Base-by-base conservation (phyloP, 2,113 vertebrate genomes). In the Scortum barcoo region DNA sequence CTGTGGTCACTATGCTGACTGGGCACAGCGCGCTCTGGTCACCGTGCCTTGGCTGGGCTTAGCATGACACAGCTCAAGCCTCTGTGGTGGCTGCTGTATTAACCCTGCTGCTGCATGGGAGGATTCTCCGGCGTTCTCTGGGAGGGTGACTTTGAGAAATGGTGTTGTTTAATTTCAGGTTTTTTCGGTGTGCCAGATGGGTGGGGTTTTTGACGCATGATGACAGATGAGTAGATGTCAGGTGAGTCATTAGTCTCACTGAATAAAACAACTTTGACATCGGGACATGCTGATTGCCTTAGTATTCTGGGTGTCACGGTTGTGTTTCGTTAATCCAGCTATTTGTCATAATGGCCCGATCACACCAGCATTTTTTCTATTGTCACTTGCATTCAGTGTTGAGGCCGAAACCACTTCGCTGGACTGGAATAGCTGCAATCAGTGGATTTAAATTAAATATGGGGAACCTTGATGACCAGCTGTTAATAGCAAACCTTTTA, bases 1-100 rank as follows among this genome's bases (percentile, higher is more conserved):
- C 76, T 80, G 42, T 44, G 78, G 65, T 74, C 75, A 72, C 78
- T 76, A 56, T 20, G 28, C 80, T 85, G 87, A 60, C 83, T 66
- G 82, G 70, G 84, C 86, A 77, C 78, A 88, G 80, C 60, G 36
- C 0, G 62, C 73, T 54, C 82, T 57, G 81, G 86, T 84, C 73
- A 78, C 44, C 69, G 69, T 51, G 57, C 72, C 81, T 77, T 71
- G 82, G 69, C 68, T 58, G 46, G 69, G 67, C 65, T 44, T 50
- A 75, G 79, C 76, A 17, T 61, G 80, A 81, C 71, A 53, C 69
- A 7, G 74, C 60, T 76, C 63, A 46, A 40, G 51, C 60, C 54
- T 54, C 66, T 10, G 11, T 14, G 68, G 28, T 62, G 38, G 30
- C 2, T 30, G 63, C 22, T 71, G 48, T 16, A 67, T 46, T 44